Base-by-base conservation (phyloP, 2,113 vertebrate species). In the Ochotona curzoniae region DNA sequence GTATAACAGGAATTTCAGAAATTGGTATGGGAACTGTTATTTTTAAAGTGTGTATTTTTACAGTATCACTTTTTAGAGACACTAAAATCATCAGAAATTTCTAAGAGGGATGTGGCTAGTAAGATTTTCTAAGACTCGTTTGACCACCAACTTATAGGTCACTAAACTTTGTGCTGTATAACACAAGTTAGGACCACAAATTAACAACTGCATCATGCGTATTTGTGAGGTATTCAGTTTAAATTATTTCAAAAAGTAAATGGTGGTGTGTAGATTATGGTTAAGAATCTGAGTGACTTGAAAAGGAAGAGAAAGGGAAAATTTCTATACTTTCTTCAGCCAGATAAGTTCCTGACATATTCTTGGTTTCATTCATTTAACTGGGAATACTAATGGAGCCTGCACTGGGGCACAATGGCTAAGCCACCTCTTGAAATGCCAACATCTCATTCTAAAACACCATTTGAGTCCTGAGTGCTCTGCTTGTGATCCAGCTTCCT, bases 1-100 rank as follows among this genome's bases (percentile, higher is more conserved):
- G 17, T 63, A 87, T 96, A 83, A 83, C 12, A 75, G 57, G 26
- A 91, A 92, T 90, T 26, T 74, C 47, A 60, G 32, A 67, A 84
- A 84, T 76, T 88, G 61, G 32, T 74, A 57, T 32, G 66, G 83
- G 63, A 91, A 90, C 49, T 67, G 3, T 49, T 71, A 5, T 18
- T 38, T 26, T 49, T 12, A 75, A 47, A 47, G 23, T 4, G 18
- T 20, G 47, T 25, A 28, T 90, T 7, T 54, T 79, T 82, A 90
- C 0, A 90, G n/a, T 0, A 70, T 25, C 90, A 35, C n/a, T 71
- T 90, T 38, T 61, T 87, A 61, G 74, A 80, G n/a, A 88, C 66
- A 17, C 10, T 26, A 17, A 74, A 35, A 73, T 18, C 47, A 23
- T 1, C 1, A 73, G 38, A 69, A 80, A 67, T 80, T 88, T 78